A percentile compares a stretch with the other conserved stretches of the same genome.
These are phyloP conservation scores for Oscheius myriophilus DNA, from an alignment of 2,888 invertebrate genomes.

Conservation along the genomic window DNA sequence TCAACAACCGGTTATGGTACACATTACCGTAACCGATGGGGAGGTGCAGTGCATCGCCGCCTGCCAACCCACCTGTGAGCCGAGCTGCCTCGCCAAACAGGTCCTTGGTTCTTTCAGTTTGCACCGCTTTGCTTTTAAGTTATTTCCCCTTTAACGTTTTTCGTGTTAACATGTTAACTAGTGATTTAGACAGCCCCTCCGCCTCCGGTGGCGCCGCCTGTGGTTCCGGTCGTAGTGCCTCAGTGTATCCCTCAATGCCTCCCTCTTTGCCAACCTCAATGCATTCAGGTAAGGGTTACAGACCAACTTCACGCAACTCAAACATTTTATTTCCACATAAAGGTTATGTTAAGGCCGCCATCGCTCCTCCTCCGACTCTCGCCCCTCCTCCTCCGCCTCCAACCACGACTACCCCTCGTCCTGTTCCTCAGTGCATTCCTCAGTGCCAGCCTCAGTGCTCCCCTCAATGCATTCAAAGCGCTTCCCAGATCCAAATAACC, in stretches of 20 bases:
- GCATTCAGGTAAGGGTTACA: neutral
- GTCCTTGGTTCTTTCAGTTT: conserved; percentile 5
- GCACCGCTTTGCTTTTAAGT: neutral
- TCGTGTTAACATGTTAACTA: neutral
- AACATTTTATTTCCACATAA: neutral
- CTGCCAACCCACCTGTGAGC: conserved; percentile 45
- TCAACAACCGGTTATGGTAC: conserved; percentile 13
- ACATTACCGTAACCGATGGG: conserved; percentile 45
- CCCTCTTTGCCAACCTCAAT: conserved; percentile 10
- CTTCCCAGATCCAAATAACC: conserved; percentile 18
- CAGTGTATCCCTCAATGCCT: conserved; percentile 24
- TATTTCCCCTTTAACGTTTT: conserved; percentile 8
- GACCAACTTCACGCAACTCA: too few species aligned
- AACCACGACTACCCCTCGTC: conserved; percentile 24
- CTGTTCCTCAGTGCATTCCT: conserved; percentile 16
- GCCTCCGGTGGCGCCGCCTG: conserved; percentile 6
- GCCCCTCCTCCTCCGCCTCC: conserved; percentile 22
- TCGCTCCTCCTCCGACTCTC: conserved; percentile 14
- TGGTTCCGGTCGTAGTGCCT: neutral
- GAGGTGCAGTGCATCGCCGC: conserved; percentile 41
- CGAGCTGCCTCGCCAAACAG: conserved; percentile 35
- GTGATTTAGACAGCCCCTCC: conserved; percentile 12
- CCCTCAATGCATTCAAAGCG: conserved; percentile 45
- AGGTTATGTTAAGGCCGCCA: conserved; percentile 10
- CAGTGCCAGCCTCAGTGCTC: conserved; percentile 46